Percentiles rank a stretch among this genome's conserved stretches.
Evolutionary conservation across 1,140 invertebrate genomes (phyloP).

Genomic region (Steinernema khuongi): DNA sequence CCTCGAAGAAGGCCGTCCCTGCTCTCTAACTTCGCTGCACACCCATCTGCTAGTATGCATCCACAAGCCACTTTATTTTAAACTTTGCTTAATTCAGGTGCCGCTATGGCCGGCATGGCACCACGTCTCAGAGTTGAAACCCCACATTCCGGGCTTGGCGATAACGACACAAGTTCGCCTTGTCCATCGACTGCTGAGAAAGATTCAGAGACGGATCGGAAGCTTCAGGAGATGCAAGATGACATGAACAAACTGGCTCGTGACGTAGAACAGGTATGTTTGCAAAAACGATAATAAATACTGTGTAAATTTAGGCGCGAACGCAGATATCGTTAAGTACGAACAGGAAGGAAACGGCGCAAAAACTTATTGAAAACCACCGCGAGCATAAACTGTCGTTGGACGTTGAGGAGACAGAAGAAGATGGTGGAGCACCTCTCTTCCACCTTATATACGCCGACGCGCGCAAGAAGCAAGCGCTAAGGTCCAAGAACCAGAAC

Average conservation of each 20-base stretch:
- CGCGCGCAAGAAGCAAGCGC: neutral
- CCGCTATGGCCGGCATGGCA: neutral
- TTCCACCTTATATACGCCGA: neutral
- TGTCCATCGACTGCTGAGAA: neutral
- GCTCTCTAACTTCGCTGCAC: neutral
- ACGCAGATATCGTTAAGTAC: neutral
- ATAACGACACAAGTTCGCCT: neutral
- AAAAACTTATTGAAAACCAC: neutral
- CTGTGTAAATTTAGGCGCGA: neutral
- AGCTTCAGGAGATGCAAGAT: neutral
- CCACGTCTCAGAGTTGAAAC: neutral
- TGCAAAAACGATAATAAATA: neutral
- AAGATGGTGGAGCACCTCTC: neutral
- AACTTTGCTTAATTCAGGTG: neutral
- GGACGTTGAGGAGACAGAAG: neutral
- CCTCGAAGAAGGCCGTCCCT: neutral
- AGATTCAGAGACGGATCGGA: neutral
- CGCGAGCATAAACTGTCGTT: neutral
- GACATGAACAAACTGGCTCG: neutral
- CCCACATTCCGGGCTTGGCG: neutral
- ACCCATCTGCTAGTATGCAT: neutral
- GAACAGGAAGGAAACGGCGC: neutral
- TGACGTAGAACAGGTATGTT: neutral
- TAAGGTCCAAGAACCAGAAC: neutral
- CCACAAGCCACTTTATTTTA: too few relatives aligned